Conservation (phyloP, 2,113 vertebrate species). For the Garra rufa region DNA sequence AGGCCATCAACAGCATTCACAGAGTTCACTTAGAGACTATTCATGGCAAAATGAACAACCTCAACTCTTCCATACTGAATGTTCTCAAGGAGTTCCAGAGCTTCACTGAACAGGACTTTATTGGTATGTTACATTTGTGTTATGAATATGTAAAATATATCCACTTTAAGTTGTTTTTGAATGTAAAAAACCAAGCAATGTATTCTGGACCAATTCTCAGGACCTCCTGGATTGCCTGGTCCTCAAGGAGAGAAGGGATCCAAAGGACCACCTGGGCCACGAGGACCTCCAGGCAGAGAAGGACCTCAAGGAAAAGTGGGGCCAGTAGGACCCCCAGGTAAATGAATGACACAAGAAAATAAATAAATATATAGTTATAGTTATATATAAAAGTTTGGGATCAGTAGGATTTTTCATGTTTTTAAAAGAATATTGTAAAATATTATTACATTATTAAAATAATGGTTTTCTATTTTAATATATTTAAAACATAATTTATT, state of each 20-base stretch:
- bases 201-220: constrained; percentile 53
- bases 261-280: constrained; percentile 74
- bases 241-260: constrained; percentile 78
- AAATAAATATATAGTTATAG: too few species aligned
- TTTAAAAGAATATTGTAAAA: too few species aligned
- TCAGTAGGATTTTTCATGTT: too few species aligned
- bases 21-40: constrained; percentile 76
- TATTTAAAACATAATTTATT: too few species aligned
- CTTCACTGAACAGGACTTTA: constrained; percentile 75
- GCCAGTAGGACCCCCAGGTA: constrained; percentile 84
- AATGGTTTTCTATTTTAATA: too few species aligned
- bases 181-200: not conserved
- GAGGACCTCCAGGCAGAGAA: constrained; percentile 79
- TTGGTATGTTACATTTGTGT: constrained; percentile 67
- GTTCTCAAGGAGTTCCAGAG: constrained; percentile 75
- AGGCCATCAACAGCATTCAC: constrained; percentile 79
- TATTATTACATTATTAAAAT: too few species aligned
- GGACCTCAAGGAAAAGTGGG: constrained; percentile 76
- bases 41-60: constrained; percentile 69
- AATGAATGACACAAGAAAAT: not conserved
- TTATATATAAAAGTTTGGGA: too few species aligned
- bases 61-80: constrained; percentile 83
- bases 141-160: not conserved
- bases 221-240: constrained; percentile 80
- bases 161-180: too few species aligned